phyloP scores from a whole-genome alignment of 2,113 vertebrate genomes.

The Myanophis thanlyinensis region DNA sequence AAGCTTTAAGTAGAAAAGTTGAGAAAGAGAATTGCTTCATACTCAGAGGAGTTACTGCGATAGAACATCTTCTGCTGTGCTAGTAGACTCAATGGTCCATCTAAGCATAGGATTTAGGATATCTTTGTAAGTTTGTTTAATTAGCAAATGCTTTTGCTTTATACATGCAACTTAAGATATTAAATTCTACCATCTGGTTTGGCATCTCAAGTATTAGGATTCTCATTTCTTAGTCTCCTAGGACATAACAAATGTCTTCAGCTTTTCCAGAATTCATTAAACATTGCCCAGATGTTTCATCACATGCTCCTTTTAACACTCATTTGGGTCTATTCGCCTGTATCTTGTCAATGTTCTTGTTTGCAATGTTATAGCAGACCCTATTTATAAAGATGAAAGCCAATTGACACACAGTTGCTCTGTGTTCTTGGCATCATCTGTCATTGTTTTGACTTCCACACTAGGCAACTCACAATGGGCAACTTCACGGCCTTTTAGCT shows the following conservation, averaged over 20 bases:
- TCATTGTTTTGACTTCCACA: not conserved
- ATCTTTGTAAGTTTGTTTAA: not conserved
- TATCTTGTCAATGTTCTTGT: not conserved
- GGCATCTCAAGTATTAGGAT: not conserved
- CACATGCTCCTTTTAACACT: not conserved
- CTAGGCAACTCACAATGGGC: not conserved
- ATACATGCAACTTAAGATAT: not conserved
- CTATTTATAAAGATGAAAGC: not conserved
- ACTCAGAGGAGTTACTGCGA: not conserved
- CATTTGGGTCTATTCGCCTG: not conserved
- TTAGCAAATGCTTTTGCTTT: not conserved
- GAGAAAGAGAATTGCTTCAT: not conserved
- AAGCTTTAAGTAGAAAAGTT: not conserved
- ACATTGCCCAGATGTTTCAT: not conserved
- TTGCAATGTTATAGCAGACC: not conserved
- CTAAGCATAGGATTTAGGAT: not conserved
- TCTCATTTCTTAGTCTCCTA: not conserved
- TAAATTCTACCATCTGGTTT: not conserved
- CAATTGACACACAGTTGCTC: not conserved
- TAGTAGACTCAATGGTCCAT: not conserved
- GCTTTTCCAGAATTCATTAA: not conserved
- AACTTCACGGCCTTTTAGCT: not conserved
- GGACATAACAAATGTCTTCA: not conserved
- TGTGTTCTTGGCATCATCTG: not conserved
- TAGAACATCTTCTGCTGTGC: not conserved